Evolutionary conservation across 2,888 invertebrate species (phyloP).

Genomic region (Boloria euphrosyne): DNA sequence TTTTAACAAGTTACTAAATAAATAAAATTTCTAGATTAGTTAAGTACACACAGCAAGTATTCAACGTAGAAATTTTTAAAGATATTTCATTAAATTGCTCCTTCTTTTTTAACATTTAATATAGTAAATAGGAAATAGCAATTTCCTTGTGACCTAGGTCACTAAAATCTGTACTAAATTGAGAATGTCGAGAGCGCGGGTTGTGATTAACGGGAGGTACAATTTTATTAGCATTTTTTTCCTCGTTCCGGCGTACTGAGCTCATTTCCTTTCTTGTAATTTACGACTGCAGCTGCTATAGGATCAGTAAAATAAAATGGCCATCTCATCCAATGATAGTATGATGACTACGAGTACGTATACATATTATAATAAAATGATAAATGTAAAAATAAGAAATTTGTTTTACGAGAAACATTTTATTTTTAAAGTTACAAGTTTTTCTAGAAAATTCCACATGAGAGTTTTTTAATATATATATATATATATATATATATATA

Average conservation of each 20-base stretch:
- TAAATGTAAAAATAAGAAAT: too few species aligned
- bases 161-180: conserved; percentile 68
- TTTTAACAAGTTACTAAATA: neutral
- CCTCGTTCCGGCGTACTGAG: conserved; percentile 69
- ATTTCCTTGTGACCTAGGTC: conserved; percentile 49
- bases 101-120: too few species aligned
- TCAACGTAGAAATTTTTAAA: neutral
- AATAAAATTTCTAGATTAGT: conserved; percentile 10
- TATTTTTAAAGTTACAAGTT: too few species aligned
- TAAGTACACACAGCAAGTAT: neutral
- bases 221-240: conserved; percentile 79
- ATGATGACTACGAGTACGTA: neutral
- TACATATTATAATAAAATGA: too few species aligned
- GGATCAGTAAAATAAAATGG: conserved; percentile 74
- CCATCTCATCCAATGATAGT: conserved; percentile 45
- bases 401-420: too few species aligned
- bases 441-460: too few species aligned
- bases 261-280: conserved; percentile 75
- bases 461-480: too few species aligned
- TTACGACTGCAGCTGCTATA: conserved; percentile 63
- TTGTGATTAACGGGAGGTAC: conserved; percentile 76
- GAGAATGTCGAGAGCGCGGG: conserved; percentile 55
- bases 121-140: conserved; percentile 50
- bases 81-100: neutral
- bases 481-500: too few species aligned